These are phyloP conservation scores for Malthinus flaveolus DNA, from an alignment of 2,888 invertebrate species.

Conservation along the genomic window DNA sequence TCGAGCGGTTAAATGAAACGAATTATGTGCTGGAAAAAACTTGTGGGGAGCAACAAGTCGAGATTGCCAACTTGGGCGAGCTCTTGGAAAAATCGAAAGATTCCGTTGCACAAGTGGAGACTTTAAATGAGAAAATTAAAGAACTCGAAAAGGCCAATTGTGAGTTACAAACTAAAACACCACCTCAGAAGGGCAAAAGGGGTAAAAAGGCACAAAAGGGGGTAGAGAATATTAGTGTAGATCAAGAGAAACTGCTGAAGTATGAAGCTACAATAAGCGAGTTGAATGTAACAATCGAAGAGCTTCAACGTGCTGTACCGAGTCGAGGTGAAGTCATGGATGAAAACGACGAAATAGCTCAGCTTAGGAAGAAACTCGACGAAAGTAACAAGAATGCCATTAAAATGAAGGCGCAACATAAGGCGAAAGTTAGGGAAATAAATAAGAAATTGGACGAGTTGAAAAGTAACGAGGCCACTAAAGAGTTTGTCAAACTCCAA, in stretches of 20 bases:
- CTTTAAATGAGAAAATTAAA: slow-evolving; percentile 14
- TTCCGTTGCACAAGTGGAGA: not conserved
- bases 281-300: slow-evolving; percentile 51
- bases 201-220: slow-evolving; percentile 11
- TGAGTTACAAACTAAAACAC: slow-evolving; percentile 9
- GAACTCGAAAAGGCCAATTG: slow-evolving; percentile 32
- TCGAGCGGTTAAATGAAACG: slow-evolving; percentile 53
- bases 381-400: slow-evolving; percentile 76
- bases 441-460: slow-evolving; percentile 73
- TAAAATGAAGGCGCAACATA: slow-evolving; percentile 73
- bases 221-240: slow-evolving; percentile 5
- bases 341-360: slow-evolving; percentile 51
- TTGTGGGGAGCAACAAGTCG: not conserved
- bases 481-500: slow-evolving; percentile 67
- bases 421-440: slow-evolving; percentile 73
- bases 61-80: slow-evolving; percentile 2
- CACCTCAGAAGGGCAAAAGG: slow-evolving; percentile 23
- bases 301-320: slow-evolving; percentile 29
- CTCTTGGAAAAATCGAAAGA: too few relatives aligned
- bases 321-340: slow-evolving; percentile 13
- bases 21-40: slow-evolving; percentile 31
- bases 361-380: slow-evolving; percentile 72
- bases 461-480: slow-evolving; percentile 68
- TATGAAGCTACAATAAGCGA: slow-evolving; percentile 41
- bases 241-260: slow-evolving; percentile 34